These are phyloP conservation scores for Campoplex capitator DNA, from an alignment of 2,888 invertebrate species.

Conservation along the genomic window DNA sequence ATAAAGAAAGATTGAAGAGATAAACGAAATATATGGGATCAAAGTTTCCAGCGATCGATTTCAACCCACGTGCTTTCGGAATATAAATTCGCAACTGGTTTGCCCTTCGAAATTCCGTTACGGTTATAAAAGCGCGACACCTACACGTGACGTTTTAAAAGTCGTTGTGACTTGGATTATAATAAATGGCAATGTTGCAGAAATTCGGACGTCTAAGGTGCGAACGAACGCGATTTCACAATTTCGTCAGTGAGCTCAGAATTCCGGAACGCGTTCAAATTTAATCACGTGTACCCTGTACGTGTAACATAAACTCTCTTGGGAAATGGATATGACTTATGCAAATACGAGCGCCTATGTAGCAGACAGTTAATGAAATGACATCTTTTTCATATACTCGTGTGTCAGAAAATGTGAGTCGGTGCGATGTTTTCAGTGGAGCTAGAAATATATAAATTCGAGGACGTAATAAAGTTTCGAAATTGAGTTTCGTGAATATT, in stretches of 20 bases:
- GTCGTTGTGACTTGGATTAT: slow-evolving; percentile 2
- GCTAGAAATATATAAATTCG: not conserved
- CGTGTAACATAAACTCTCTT: slow-evolving; percentile 1
- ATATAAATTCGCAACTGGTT: not conserved
- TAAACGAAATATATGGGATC: not conserved
- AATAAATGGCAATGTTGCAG: slow-evolving; percentile 9
- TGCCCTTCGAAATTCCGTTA: slow-evolving; percentile 16
- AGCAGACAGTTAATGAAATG: not conserved
- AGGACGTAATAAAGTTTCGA: not conserved
- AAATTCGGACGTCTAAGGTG: slow-evolving; percentile 5
- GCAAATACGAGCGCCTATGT: not conserved
- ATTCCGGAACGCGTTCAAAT: slow-evolving; percentile 32
- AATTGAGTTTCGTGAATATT: not conserved
- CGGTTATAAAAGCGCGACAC: not conserved
- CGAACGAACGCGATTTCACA: not conserved
- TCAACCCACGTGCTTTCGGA: not conserved
- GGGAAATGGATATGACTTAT: slow-evolving; percentile 1
- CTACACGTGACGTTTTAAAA: not conserved
- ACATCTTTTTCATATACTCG: not conserved
- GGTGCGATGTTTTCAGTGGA: not conserved
- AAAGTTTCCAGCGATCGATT: not conserved
- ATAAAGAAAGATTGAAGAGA: not conserved
- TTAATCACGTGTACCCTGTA: slow-evolving; percentile 20
- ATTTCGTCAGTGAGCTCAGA: slow-evolving; percentile 15
- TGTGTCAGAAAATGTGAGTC: not conserved